Evolutionary conservation across 1,140 invertebrate species (phyloP), one percentile per base, ranked within the genome.

Genomic region (Hyles euphorbiae): DNA sequence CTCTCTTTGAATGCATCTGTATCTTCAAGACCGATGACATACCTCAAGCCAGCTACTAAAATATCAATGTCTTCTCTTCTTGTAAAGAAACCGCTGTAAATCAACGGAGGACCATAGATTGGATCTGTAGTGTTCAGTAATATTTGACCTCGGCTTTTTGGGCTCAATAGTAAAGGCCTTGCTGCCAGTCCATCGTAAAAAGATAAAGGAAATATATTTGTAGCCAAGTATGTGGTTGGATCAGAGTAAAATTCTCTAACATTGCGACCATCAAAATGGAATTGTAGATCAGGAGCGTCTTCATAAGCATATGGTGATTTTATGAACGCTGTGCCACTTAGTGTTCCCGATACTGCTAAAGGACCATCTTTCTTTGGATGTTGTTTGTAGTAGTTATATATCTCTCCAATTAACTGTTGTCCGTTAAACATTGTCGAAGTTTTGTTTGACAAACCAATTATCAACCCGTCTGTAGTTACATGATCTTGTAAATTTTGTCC

Each of bases 31-130:
- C 89, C 80, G n/a, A 92, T 67, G 0, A 90, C 86, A 40, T 84
- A 86, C 56, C 90, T 83, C 1, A 94, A 82, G 3, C 92, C 93
- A 43, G 89, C 83, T 0, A 93, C 78, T 9, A 94, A 80, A 3
- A 91, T 78, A 56, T 92, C 89, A 34, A 93, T 64, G 67, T 95
- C 94, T 36, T 91, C 88, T n/a, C 90, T 79, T 70, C 92, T 81
- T 9, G 87, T 81, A 50, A 94, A 93, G 72, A 96, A 96, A 63
- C 94, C 94, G 1, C 96, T 92, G 73, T 94, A 93, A 33, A 98
- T 94, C 34, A 93, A 84, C 0, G 97, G 97, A 66, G 94, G 92
- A 9, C 93, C 90, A 52, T 91, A 91, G 44, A 83, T 53, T 10
- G 96, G 95, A 87, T 96, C 91, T 6, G 83, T 92, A 56, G 88